Evolutionary conservation across 30 jellyfish, hydroid and myxozoan genomes (phyloP).

Genomic region (Sanderia malayensis): DNA sequence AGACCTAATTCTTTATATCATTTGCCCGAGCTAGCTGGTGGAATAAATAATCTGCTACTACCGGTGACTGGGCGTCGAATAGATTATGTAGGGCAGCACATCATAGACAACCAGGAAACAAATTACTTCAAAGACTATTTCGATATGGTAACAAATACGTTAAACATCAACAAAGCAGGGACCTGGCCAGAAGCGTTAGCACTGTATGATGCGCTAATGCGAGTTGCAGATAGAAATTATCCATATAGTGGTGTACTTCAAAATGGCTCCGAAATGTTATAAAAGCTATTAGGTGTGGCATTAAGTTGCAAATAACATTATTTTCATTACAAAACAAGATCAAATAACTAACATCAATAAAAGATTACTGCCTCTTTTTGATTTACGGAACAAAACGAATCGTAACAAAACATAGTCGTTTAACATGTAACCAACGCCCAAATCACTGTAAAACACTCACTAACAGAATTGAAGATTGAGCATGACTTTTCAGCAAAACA

Average conservation of each 20-base stretch:
- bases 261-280: too few species aligned
- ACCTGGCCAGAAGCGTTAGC: too few species aligned
- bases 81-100: neutral
- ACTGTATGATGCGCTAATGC: too few species aligned
- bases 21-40: neutral
- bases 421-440: neutral
- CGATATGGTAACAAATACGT: neutral
- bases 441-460: neutral
- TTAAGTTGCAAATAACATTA: too few species aligned
- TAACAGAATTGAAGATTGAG: neutral
- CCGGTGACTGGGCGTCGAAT: neutral
- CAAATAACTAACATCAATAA: neutral
- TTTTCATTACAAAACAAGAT: too few species aligned
- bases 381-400: neutral
- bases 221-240: too few species aligned
- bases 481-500: too few species aligned
- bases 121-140: neutral
- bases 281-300: too few species aligned
- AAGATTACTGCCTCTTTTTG: neutral
- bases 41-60: neutral
- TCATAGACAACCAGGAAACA: neutral
- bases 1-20: neutral
- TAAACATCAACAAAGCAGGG: too few species aligned
- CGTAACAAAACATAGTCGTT: neutral
- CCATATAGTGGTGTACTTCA: too few species aligned